These are phyloP conservation scores for Labeo calbasu DNA, from an alignment of 2,797 vertebrate genomes.

Conservation along the genomic window DNA sequence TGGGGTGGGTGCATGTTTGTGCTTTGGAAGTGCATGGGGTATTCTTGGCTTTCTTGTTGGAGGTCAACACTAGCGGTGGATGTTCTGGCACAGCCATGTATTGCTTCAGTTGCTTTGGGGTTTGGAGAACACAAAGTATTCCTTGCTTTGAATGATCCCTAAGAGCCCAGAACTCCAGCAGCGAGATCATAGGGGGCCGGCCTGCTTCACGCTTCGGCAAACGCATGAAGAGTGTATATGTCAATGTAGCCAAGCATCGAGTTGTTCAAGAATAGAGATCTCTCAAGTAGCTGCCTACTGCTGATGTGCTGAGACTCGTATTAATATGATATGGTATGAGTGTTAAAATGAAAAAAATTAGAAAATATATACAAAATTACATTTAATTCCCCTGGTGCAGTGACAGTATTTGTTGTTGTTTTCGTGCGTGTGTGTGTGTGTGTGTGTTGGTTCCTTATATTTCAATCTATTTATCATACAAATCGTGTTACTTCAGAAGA, in stretches of 20 bases:
- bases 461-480: not conserved
- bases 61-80: conserved; percentile 44
- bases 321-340: not conserved
- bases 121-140: conserved; percentile 38
- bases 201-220: conserved; percentile 38
- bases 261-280: conserved; percentile 14
- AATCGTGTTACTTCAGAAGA: not conserved
- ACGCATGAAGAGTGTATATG: conserved; percentile 47
- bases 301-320: conserved; percentile 3
- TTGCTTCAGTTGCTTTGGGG: conserved; percentile 42
- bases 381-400: not conserved
- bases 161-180: conserved; percentile 21
- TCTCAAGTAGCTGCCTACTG: conserved; percentile 10
- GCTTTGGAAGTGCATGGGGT: conserved; percentile 34
- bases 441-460: not conserved
- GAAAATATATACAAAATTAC: not conserved
- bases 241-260: conserved; percentile 17
- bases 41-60: conserved; percentile 36
- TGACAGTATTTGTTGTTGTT: not conserved
- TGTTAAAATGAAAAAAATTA: not conserved
- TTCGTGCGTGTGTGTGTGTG: no score
- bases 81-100: conserved; percentile 24
- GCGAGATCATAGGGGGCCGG: conserved; percentile 23
- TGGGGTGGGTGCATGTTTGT: conserved; percentile 38
- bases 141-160: conserved; percentile 39